Evolutionary conservation across 2,113 vertebrate species (phyloP).

Genomic region (Alouatta palliata): DNA sequence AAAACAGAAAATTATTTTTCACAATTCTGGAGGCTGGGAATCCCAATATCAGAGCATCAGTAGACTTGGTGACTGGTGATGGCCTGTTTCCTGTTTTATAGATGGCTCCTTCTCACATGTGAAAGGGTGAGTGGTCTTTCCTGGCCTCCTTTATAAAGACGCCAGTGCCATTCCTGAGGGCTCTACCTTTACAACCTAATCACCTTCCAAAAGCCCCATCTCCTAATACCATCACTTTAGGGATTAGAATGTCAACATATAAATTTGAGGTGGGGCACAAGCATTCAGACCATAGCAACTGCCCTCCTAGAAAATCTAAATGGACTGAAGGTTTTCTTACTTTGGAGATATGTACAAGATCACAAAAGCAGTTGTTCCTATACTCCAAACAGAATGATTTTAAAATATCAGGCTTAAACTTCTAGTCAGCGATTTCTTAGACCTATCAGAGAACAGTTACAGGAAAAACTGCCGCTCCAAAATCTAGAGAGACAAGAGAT

Average conservation of each 20-base stretch:
- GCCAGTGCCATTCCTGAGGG: not conserved
- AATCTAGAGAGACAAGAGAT: not conserved
- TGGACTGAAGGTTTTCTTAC: not conserved
- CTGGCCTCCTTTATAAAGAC: not conserved
- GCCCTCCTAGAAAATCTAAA: not conserved
- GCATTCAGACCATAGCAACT: not conserved
- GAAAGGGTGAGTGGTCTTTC: not conserved
- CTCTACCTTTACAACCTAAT: not conserved
- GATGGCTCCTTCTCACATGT: not conserved
- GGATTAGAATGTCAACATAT: not conserved
- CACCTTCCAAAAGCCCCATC: not conserved
- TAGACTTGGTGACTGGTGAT: not conserved
- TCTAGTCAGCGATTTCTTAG: not conserved
- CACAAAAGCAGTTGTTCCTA: not conserved
- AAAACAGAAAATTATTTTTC: not conserved
- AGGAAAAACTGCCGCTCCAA: not conserved
- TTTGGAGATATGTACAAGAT: not conserved
- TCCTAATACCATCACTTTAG: not conserved
- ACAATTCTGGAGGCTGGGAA: not conserved
- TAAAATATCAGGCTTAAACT: not conserved
- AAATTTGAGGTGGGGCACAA: not conserved
- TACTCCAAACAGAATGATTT: not conserved
- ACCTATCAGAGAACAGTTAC: not conserved
- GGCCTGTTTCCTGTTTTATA: not conserved
- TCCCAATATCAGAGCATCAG: not conserved